Evolutionary conservation across 2,113 vertebrate genomes (phyloP), one percentile per base, ranked within the genome.

Genomic region (Crotalus viridis): DNA sequence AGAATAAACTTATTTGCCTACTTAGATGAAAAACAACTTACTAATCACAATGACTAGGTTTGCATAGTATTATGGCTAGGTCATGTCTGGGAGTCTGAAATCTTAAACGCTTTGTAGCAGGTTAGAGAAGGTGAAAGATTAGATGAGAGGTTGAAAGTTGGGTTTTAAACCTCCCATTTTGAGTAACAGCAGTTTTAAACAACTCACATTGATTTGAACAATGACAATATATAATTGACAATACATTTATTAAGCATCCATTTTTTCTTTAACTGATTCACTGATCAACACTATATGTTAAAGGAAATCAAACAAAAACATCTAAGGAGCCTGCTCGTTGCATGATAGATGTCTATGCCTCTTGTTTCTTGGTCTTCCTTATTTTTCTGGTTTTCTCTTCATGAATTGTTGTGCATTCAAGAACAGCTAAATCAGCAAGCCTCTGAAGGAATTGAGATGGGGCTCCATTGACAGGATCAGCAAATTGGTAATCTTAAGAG

Each of bases 261-360:
- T 1, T 61, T 22, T 89, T 1, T 39, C 51, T 48, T 1, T 26
- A 51, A 48, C 3, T 33, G 5, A 6, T 93, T 93, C 91, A 6
- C 22, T 48, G 28, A 61, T 10, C 54, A 64, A 19, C 3, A 69
- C 24, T 56, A 1, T n/a, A 46, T 4, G 89, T 28, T 7, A 89
- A 92, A 19, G 22, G 3, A 46, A 28, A 64, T 69, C 55, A 2
- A 46, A 4, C 88, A 93, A 92, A 94, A 59, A 2, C 28, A 22
- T 61, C 74, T 52, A 56, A 94, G 85, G 5, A 95, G 89, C n/a
- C 87, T 93, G 56, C 55, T 92, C 92, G 7, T 89, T 94, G 86
- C n/a, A 21, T 51, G 39, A 13, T 5, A 87, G 12, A 93, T 90
- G 0, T 39, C 57, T 21, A 59, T 1, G 56, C 87, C 28, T 85